phyloP scores from a whole-genome alignment of 2,797 vertebrate genomes.

The Clarias laeviceps region DNA sequence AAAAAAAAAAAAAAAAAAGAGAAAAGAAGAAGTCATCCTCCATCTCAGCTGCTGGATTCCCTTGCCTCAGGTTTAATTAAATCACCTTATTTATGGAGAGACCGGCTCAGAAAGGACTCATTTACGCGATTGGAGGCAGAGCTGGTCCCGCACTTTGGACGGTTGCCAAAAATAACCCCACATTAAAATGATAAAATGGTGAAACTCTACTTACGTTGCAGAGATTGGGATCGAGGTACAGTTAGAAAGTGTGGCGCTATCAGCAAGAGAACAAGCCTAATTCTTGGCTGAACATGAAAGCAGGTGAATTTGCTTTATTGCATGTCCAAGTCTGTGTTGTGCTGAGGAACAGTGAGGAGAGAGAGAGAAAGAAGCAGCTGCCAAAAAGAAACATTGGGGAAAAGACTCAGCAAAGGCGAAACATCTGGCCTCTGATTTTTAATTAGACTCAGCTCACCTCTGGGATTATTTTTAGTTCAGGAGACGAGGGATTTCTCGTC shows the following conservation, averaged over 20 bases:
- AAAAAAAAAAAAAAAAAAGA: background rate
- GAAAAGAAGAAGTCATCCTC: background rate
- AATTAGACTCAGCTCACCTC: constrained; percentile 72
- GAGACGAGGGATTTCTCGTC: constrained; percentile 59
- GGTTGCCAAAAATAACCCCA: constrained; percentile 49
- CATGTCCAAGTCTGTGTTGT: constrained; percentile 75
- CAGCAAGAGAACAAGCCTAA: constrained; percentile 51
- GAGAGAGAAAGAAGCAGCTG: constrained; percentile 58
- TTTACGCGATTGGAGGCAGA: constrained; percentile 38
- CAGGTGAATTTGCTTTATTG: constrained; percentile 72
- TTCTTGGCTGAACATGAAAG: constrained; percentile 74
- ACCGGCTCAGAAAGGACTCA: constrained; percentile 40
- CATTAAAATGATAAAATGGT: constrained; percentile 53
- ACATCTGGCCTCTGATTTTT: constrained; percentile 80
- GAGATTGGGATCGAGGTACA: background rate
- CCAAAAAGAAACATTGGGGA: constrained; percentile 72
- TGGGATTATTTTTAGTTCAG: constrained; percentile 73
- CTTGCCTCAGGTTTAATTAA: constrained; percentile 43
- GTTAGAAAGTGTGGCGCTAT: constrained; percentile 41
- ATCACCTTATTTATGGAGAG: constrained; percentile 46
- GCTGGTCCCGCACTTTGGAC: constrained; percentile 29
- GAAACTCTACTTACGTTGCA: constrained; percentile 17
- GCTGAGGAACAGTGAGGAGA: constrained; percentile 55
- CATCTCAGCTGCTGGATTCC: background rate
- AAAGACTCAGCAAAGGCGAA: constrained; percentile 71